Evolutionary conservation across 2,888 invertebrate species (phyloP).

Genomic region (Acleris sparsana): DNA sequence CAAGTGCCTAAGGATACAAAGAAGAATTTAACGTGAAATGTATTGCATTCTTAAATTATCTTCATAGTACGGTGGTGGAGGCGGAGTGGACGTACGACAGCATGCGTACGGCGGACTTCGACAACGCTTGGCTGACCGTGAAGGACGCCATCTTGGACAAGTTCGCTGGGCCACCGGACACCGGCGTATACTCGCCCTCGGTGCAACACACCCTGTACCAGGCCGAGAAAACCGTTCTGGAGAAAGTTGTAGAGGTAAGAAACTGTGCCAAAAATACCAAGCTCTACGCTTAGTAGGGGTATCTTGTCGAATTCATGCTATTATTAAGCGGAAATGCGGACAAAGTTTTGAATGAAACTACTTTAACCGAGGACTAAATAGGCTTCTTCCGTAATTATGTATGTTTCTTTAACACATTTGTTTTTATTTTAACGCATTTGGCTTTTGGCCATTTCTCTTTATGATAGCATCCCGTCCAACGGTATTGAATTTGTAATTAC

Average conservation of each 20-base stretch:
- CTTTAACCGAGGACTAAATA: no score
- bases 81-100: conserved; percentile 89
- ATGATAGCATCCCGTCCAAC: no score
- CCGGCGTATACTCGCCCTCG: conserved; percentile 89
- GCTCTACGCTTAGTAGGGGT: not conserved
- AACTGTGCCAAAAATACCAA: not conserved
- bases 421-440: no score
- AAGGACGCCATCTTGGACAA: conserved; percentile 88
- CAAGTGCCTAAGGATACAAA: no score
- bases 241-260: conserved; percentile 86
- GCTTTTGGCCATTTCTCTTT: no score
- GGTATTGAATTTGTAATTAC: no score
- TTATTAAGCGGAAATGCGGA: not conserved
- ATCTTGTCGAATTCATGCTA: not conserved
- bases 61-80: conserved; percentile 87
- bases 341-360: no score
- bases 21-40: no score
- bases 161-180: conserved; percentile 89
- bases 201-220: conserved; percentile 91
- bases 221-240: conserved; percentile 87
- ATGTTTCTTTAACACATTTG: no score
- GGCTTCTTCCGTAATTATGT: no score
- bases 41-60: conserved; percentile 14
- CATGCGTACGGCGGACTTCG: conserved; percentile 86
- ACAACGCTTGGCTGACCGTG: conserved; percentile 87